These are phyloP conservation scores for Rhagonycha lutea DNA, from an alignment of 2,888 invertebrate species.

Conservation along the genomic window DNA sequence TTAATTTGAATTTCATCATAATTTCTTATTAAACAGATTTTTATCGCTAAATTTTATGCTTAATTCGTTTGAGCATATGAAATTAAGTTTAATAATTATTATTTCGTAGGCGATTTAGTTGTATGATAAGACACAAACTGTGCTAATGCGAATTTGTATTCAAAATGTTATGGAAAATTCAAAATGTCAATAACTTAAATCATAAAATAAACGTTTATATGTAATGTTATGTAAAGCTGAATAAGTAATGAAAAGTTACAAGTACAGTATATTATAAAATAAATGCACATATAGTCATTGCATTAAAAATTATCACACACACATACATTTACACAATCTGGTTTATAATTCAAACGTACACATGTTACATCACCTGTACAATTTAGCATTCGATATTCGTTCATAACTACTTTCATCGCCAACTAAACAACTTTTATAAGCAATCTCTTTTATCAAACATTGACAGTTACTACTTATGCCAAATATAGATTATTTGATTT, in stretches of 20 bases:
- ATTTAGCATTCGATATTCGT: conserved; percentile 31
- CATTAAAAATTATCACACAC: conserved; percentile 10
- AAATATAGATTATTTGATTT: conserved; percentile 18
- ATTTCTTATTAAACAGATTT: neutral
- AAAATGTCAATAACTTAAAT: neutral
- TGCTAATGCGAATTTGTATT: neutral
- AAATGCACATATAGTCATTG: neutral
- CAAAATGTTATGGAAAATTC: neutral
- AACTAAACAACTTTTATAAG: conserved; percentile 36
- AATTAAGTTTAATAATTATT: neutral
- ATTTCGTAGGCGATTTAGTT: neutral
- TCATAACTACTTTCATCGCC: conserved; percentile 35
- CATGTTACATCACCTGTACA: conserved; percentile 28
- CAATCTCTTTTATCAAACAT: conserved; percentile 22
- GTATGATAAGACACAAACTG: neutral
- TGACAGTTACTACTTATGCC: conserved; percentile 21
- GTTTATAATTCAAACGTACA: conserved; percentile 21
- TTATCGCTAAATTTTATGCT: neutral
- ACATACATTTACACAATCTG: conserved; percentile 8
- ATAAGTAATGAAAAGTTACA: neutral
- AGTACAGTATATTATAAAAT: neutral
- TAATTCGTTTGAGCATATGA: neutral
- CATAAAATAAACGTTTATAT: neutral
- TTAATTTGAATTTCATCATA: neutral
- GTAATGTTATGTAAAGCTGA: neutral